Base-by-base conservation (phyloP, 2,888 invertebrate genomes). In the Erpobdella octoculata region DNA sequence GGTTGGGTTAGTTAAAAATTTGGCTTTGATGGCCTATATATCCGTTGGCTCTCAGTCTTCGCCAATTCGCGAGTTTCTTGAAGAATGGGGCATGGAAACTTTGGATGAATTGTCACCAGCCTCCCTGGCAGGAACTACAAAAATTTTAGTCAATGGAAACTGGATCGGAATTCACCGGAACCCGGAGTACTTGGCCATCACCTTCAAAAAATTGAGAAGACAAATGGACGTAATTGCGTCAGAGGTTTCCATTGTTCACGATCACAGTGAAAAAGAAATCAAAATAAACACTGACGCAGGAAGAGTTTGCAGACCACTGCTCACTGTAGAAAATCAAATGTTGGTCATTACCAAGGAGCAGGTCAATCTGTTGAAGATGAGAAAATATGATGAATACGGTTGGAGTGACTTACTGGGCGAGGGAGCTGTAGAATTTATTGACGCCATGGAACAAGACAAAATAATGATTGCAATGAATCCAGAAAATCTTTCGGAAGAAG, bases 171-270 rank as follows among this genome's bases (percentile, higher is more conserved):
- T 99, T 79, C 97, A 97, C 85, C 88, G 96, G 79, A 97, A 99
- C 84, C 97, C 98, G 1, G 98, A 99, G 84, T 97, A 97, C 81
- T 86, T 99, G 78, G 98, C 98, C 96, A 90, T 91, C 12, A 99
- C 98, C 0, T 85, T 99, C 74, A 87, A 95, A 72, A 98, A 98
- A 85, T 85, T 99, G 12, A 87, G 98, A 79, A 89, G 98, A 78
- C 96, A 98, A 85, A 98, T 99, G 97, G 98, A 99, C 83, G 96
- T 99, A 80, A 97, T 99, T 83, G 98, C 99, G n/a, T 96, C 96
- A 21, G 98, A 98, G 88, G 96, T 97, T 72, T 97, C 97, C 12
- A 98, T 99, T 93, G 94, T 98, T 78, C 88, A 98, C 76, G 98
- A 99, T 82, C 97, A 98, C 80, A 88, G 96, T 78, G 98, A 98